These are phyloP conservation scores for Zaprionus bogoriensis DNA, from an alignment of 2,888 invertebrate genomes.

Conservation along the genomic window DNA sequence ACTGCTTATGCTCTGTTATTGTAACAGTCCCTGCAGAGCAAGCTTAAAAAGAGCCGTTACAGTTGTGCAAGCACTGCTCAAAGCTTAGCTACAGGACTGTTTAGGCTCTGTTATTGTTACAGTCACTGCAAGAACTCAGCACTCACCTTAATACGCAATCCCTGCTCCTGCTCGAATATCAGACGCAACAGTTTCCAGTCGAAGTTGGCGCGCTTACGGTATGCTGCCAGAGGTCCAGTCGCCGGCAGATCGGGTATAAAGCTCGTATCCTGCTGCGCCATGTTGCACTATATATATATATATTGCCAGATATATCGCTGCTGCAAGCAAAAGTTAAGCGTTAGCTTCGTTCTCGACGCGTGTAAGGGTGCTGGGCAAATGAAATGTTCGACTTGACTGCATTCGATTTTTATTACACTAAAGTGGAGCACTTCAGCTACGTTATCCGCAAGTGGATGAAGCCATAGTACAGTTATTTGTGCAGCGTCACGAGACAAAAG, in stretches of 20 bases:
- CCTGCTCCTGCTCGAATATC: constrained; percentile 90
- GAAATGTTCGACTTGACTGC: constrained; percentile 1
- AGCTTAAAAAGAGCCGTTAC: not conserved
- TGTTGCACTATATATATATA: constrained; percentile 17
- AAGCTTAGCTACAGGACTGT: no score
- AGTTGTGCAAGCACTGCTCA: not conserved
- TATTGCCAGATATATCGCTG: constrained; percentile 1
- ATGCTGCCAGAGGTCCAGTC: constrained; percentile 88
- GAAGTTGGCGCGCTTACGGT: constrained; percentile 91
- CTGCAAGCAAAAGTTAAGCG: not conserved
- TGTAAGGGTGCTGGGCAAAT: not conserved
- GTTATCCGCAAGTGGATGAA: constrained; percentile 19
- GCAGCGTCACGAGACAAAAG: constrained; percentile 1
- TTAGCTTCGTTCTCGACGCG: constrained; percentile 7
- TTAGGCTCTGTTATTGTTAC: no score
- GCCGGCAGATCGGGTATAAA: constrained; percentile 87
- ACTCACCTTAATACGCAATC: constrained; percentile 90
- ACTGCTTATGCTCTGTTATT: no score
- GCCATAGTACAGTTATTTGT: constrained; percentile 35
- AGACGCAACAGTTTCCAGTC: constrained; percentile 93
- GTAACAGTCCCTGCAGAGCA: no score
- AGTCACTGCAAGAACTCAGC: no score
- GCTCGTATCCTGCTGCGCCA: constrained; percentile 83
- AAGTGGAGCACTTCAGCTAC: constrained; percentile 37
- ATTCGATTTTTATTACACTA: constrained; percentile 2